These are phyloP conservation scores for Drosophila malerkotliana DNA, from an alignment of 1,140 invertebrate species.

Conservation along the genomic window DNA sequence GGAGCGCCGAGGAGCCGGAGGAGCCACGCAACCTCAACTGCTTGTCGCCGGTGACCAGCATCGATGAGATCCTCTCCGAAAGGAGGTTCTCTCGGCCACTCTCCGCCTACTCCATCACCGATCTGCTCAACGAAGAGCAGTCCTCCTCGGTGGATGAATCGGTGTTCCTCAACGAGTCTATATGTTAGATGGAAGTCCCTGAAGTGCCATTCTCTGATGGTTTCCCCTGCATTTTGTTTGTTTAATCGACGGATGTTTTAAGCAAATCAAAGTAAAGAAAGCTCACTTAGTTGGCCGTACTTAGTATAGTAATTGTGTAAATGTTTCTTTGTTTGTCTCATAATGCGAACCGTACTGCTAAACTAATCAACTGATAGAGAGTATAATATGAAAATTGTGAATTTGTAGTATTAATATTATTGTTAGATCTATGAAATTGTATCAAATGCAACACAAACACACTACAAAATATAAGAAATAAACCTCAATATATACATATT, in stretches of 20 bases:
- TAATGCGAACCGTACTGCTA: conserved; percentile 14
- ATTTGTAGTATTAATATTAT: conserved; percentile 64
- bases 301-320: conserved; percentile 29
- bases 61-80: conserved; percentile 79
- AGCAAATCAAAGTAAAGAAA: conserved; percentile 48
- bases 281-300: conserved; percentile 38
- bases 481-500: conserved; percentile 25
- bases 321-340: conserved; percentile 5
- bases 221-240: conserved; percentile 58
- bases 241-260: conserved; percentile 64
- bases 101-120: conserved; percentile 80
- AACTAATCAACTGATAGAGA: conserved; percentile 16
- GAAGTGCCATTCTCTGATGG: conserved; percentile 33
- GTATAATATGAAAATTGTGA: conserved; percentile 33
- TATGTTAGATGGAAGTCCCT: conserved; percentile 34
- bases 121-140: conserved; percentile 75
- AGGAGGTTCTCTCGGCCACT: conserved; percentile 67
- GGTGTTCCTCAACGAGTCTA: conserved; percentile 64
- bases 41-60: conserved; percentile 72
- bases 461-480: conserved; percentile 8
- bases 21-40: conserved; percentile 35
- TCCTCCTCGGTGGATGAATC: conserved; percentile 51
- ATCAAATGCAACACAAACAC: conserved; percentile 36
- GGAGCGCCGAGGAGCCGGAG: conserved; percentile 65
- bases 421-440: conserved; percentile 17